Evolutionary conservation across 2,113 vertebrate genomes (phyloP).

Genomic region (Oxyura jamaicensis): DNA sequence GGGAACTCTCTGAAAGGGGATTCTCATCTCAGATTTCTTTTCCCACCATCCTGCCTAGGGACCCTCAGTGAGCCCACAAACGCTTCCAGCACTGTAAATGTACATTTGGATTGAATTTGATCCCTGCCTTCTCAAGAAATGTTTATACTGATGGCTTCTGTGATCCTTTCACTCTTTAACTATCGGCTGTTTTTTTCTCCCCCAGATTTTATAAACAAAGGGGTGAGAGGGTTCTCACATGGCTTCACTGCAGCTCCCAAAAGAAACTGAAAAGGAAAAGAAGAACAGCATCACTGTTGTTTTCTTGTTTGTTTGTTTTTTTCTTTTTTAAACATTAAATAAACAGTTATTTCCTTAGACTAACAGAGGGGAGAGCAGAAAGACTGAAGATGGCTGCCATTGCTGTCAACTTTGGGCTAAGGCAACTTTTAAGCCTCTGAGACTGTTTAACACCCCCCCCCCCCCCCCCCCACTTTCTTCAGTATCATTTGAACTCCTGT

Average conservation of each 20-base stretch:
- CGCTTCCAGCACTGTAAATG: neutral
- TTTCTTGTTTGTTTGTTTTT: neutral
- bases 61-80: neutral
- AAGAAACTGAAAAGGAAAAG: neutral
- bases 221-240: neutral
- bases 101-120: accelerated
- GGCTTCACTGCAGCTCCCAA: neutral
- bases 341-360: neutral
- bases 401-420: neutral
- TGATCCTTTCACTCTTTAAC: neutral
- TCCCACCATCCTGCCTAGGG: neutral
- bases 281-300: neutral
- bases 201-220: neutral
- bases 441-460: neutral
- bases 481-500: neutral
- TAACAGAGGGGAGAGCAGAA: neutral
- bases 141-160: neutral
- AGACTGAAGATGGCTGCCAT: neutral
- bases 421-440: neutral
- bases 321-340: neutral
- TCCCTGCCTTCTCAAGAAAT: neutral
- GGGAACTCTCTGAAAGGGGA: neutral
- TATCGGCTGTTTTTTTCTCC: neutral
- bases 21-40: neutral
- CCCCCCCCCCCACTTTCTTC: no score